These are phyloP conservation scores for Fopius arisanus DNA, from an alignment of 1,140 invertebrate genomes.

Conservation along the genomic window DNA sequence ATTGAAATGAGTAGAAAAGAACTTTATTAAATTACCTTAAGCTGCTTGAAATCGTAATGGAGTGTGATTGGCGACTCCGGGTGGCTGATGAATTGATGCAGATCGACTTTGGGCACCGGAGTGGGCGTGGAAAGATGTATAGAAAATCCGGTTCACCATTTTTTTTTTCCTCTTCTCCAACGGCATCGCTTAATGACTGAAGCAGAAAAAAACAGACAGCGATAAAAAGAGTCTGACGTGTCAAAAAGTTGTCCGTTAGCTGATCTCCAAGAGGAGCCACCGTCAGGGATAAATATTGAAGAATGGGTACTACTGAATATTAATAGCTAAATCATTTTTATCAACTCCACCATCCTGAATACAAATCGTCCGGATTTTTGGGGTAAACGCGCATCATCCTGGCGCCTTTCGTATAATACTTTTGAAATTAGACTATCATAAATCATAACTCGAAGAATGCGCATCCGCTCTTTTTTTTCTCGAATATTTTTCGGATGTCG, in stretches of 20 bases:
- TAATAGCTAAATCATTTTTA: neutral
- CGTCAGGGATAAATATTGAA: neutral
- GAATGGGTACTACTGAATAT: neutral
- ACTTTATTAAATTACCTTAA: conserved; percentile 10
- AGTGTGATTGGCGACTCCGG: conserved; percentile 11
- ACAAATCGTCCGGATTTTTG: neutral
- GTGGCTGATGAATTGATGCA: conserved; percentile 17
- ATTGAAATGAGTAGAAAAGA: conserved; percentile 5
- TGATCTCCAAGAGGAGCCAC: neutral
- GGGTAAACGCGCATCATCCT: neutral
- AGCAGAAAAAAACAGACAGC: neutral
- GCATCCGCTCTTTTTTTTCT: neutral
- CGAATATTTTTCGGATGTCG: neutral
- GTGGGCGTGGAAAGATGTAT: conserved; percentile 2
- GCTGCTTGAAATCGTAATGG: conserved; percentile 1
- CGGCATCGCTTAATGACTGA: neutral
- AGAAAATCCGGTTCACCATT: conserved; percentile 16
- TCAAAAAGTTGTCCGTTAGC: conserved; percentile 13
- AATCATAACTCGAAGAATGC: conserved; percentile 1
- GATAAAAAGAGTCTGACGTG: conserved; percentile 5
- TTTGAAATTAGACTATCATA: neutral
- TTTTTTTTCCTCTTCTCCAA: conserved; percentile 7
- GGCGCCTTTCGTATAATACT: neutral
- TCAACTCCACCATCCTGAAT: neutral
- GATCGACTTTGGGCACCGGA: neutral